These are phyloP conservation scores for Hycleus phaleratus DNA, from an alignment of 1,140 invertebrate genomes.

Conservation along the genomic window DNA sequence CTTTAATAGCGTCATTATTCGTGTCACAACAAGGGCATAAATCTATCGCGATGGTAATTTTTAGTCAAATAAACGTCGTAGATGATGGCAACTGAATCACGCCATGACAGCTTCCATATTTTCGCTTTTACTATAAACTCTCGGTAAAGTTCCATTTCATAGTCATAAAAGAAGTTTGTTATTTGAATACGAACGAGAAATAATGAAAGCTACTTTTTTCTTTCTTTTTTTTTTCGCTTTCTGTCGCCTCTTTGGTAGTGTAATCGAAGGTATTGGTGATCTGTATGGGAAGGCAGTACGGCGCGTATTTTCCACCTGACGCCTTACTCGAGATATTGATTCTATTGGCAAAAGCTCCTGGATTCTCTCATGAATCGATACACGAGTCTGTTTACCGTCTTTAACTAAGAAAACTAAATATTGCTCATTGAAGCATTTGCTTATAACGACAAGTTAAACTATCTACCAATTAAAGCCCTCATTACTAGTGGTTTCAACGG, in stretches of 20 bases:
- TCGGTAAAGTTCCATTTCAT: conserved; percentile 18
- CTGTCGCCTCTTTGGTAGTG: not conserved
- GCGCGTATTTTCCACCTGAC: conserved; percentile 30
- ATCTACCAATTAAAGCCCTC: not conserved
- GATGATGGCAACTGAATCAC: conserved; percentile 17
- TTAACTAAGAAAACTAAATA: no score
- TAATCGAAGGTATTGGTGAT: conserved; percentile 26
- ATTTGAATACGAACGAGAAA: conserved; percentile 35
- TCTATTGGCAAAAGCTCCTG: conserved; percentile 1
- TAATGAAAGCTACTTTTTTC: conserved; percentile 29
- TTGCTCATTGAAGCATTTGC: no score
- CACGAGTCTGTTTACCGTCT: not conserved
- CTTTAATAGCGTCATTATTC: conserved; percentile 14
- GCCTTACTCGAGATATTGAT: conserved; percentile 20
- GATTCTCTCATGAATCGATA: not conserved
- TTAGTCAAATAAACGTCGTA: conserved; percentile 23
- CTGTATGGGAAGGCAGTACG: conserved; percentile 28
- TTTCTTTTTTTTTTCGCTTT: no score
- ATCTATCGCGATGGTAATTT: conserved; percentile 15
- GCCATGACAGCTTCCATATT: conserved; percentile 21
- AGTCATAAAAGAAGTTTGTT: conserved; percentile 33
- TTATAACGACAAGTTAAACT: no score
- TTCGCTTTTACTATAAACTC: conserved; percentile 12
- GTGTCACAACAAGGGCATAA: conserved; percentile 16
- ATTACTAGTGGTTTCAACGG: not conserved